These are phyloP conservation scores for Stictocephala bisonia DNA, from an alignment of 2,888 invertebrate genomes.

Conservation along the genomic window DNA sequence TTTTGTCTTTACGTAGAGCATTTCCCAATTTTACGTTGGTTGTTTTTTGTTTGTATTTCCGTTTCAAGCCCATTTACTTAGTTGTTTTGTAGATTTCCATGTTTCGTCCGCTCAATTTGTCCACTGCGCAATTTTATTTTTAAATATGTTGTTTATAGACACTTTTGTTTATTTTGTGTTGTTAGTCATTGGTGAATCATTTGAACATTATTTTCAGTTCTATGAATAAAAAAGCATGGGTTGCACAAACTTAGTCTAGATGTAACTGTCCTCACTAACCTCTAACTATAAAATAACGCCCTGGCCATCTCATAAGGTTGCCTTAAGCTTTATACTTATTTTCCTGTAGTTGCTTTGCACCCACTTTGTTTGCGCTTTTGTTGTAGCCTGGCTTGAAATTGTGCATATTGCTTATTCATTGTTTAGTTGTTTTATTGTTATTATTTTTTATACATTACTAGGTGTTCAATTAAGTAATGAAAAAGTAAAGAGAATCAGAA, in stretches of 20 bases:
- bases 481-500: too few relatives aligned
- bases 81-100: slow-evolving; percentile 49
- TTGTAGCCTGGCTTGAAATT: slow-evolving; percentile 7
- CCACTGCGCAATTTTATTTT: slow-evolving; percentile 51
- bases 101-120: slow-evolving; percentile 48
- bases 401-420: slow-evolving; percentile 17
- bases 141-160: slow-evolving; percentile 49
- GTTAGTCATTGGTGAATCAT: slow-evolving; percentile 38
- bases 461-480: too few relatives aligned
- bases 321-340: slow-evolving; percentile 60
- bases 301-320: slow-evolving; percentile 61
- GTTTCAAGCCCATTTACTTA: slow-evolving; percentile 42
- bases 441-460: too few relatives aligned
- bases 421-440: too few relatives aligned
- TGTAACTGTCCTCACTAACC: slow-evolving; percentile 43
- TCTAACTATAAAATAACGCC: slow-evolving; percentile 50
- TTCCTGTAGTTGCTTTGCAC: slow-evolving; percentile 28
- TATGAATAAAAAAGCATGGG: slow-evolving; percentile 43
- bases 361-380: slow-evolving; percentile 9
- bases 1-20: slow-evolving; percentile 53
- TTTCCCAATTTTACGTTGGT: slow-evolving; percentile 46
- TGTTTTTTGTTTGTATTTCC: slow-evolving; percentile 44
- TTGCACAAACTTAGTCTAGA: slow-evolving; percentile 45
- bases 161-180: slow-evolving; percentile 45
- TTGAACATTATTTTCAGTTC: slow-evolving; percentile 38